Conservation (phyloP, 2,888 invertebrate species). For the Galerucella calmariensis region DNA sequence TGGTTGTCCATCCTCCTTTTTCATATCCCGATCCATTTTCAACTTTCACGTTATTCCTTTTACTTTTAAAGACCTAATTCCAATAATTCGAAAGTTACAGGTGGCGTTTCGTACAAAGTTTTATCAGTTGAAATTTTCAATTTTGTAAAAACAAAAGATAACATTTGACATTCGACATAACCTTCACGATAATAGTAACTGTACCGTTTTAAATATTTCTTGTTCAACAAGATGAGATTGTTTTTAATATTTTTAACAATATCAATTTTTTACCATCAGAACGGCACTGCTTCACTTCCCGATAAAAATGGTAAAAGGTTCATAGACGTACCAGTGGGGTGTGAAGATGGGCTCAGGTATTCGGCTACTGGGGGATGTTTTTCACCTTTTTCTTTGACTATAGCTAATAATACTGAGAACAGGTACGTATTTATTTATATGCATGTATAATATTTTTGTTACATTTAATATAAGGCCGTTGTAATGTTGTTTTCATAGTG, state of each 20-base stretch:
- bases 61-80: no score
- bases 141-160: not conserved
- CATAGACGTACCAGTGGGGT: slow-evolving; percentile 45
- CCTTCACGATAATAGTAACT: not conserved
- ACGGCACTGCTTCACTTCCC: not conserved
- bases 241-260: slow-evolving; percentile 5
- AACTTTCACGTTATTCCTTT: no score
- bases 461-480: no score
- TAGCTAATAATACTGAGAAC: not conserved
- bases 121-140: no score
- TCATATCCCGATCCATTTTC: not conserved
- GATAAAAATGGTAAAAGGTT: slow-evolving; percentile 34
- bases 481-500: no score
- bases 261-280: slow-evolving; percentile 20
- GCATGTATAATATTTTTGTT: no score
- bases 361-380: slow-evolving; percentile 48
- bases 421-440: not conserved
- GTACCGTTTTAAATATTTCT: not conserved
- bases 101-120: no score
- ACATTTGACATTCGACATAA: not conserved
- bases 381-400: slow-evolving; percentile 37
- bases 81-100: no score
- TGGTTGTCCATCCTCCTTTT: not conserved
- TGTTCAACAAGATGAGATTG: not conserved
- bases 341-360: slow-evolving; percentile 42